Evolutionary conservation across 2,888 invertebrate genomes (phyloP).

Genomic region (Lasioglossum lativentre): DNA sequence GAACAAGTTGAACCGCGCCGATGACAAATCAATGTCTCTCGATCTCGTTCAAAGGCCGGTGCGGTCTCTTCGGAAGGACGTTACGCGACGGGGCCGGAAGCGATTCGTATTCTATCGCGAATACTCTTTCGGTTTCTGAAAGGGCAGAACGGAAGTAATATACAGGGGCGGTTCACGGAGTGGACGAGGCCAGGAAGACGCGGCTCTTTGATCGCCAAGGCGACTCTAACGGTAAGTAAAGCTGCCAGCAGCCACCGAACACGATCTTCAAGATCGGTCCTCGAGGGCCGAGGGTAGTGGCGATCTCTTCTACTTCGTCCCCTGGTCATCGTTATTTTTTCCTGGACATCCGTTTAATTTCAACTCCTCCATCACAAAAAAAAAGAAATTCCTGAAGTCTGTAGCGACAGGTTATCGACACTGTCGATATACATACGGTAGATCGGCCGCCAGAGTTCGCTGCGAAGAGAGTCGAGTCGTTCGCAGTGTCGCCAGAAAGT

Average conservation of each 20-base stretch:
- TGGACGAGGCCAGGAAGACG: neutral
- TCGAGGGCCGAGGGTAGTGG: neutral
- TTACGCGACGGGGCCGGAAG: neutral
- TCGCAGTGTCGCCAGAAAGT: too few relatives aligned
- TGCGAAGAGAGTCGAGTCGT: too few relatives aligned
- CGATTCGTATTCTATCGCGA: neutral
- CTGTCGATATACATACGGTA: too few relatives aligned
- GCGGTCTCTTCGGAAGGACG: neutral
- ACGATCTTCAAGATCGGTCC: neutral
- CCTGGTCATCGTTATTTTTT: too few relatives aligned
- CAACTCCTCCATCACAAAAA: too few relatives aligned
- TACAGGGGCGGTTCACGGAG: neutral
- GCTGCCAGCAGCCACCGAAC: neutral
- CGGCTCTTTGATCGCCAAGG: neutral
- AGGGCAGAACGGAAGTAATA: neutral
- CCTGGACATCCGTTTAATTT: too few relatives aligned
- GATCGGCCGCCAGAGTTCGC: too few relatives aligned
- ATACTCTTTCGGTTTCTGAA: neutral
- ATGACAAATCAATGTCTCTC: slow-evolving; percentile 6
- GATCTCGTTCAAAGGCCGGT: neutral
- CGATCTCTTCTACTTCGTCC: too few relatives aligned
- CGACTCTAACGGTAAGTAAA: neutral
- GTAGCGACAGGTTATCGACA: too few relatives aligned
- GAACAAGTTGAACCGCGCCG: neutral
- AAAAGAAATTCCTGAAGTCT: too few relatives aligned